Evolutionary conservation across 2,113 vertebrate genomes (phyloP).

Genomic region (Centrocercus urophasianus): DNA sequence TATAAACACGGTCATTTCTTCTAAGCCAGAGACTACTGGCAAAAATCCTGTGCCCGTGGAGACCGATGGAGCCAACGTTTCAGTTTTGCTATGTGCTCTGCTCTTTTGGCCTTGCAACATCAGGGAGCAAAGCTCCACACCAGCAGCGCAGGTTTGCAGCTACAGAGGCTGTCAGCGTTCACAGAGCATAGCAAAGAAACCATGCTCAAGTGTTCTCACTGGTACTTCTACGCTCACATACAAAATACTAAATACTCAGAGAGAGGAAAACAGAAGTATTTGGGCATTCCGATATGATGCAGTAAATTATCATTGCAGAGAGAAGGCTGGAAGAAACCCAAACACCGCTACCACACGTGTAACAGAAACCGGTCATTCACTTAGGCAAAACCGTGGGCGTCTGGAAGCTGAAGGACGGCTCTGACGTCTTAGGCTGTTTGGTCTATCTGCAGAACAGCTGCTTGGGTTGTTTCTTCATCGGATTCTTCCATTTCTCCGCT

Average conservation of each 20-base stretch:
- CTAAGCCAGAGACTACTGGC: neutral
- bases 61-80: neutral
- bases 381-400: accelerated
- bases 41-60: neutral
- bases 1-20: constrained; percentile 9
- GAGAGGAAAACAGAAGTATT: constrained; percentile 4
- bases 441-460: constrained; percentile 77
- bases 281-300: neutral
- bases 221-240: constrained; percentile 19
- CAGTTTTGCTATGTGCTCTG: neutral
- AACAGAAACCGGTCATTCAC: neutral
- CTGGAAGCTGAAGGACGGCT: neutral
- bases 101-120: neutral
- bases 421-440: constrained; percentile 32
- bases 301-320: neutral
- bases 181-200: neutral
- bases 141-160: neutral
- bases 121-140: neutral
- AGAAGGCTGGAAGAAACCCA: neutral
- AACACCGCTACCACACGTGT: neutral
- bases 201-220: neutral
- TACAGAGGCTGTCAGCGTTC: neutral
- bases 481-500: constrained; percentile 31
- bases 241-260: constrained; percentile 12
- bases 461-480: constrained; percentile 52